Percentiles rank a stretch among this genome's conserved stretches.
phyloP scores from a whole-genome alignment of 2,113 vertebrate genomes.

The Oceanodroma tethys region DNA sequence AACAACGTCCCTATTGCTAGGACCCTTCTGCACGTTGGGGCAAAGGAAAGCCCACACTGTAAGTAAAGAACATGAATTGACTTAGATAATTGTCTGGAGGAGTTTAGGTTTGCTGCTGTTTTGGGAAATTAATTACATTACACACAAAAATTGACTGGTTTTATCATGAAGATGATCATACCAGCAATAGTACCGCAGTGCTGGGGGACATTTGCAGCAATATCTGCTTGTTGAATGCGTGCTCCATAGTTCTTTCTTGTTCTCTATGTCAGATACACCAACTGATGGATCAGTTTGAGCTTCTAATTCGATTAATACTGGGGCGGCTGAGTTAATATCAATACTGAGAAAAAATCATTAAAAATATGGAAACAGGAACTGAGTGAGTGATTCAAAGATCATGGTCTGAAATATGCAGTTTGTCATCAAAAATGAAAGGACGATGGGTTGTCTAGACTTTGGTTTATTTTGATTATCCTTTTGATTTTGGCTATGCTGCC shows the following conservation, averaged over 20 bases:
- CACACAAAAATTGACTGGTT: neutral
- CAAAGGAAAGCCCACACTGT: conserved; percentile 94
- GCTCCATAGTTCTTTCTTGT: neutral
- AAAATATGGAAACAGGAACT: neutral
- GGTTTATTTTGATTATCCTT: neutral
- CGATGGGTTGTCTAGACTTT: neutral
- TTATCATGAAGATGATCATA: neutral
- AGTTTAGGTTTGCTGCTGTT: neutral
- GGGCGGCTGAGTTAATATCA: neutral
- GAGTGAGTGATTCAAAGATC: neutral
- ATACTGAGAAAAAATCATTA: neutral
- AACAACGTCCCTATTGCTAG: conserved; percentile 91
- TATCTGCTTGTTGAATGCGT: neutral
- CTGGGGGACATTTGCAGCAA: neutral
- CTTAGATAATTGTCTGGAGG: neutral
- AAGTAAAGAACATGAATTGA: conserved; percentile 70
- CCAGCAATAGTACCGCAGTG: neutral
- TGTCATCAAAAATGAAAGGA: neutral
- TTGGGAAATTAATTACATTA: neutral
- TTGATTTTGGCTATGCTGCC: neutral
- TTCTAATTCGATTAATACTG: neutral
- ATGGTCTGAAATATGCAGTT: neutral
- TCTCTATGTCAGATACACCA: neutral
- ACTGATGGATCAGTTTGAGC: neutral
- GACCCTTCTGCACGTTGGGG: conserved; percentile 87